Conservation (phyloP, 2,797 vertebrate species). For the Phalloptychus januarius region DNA sequence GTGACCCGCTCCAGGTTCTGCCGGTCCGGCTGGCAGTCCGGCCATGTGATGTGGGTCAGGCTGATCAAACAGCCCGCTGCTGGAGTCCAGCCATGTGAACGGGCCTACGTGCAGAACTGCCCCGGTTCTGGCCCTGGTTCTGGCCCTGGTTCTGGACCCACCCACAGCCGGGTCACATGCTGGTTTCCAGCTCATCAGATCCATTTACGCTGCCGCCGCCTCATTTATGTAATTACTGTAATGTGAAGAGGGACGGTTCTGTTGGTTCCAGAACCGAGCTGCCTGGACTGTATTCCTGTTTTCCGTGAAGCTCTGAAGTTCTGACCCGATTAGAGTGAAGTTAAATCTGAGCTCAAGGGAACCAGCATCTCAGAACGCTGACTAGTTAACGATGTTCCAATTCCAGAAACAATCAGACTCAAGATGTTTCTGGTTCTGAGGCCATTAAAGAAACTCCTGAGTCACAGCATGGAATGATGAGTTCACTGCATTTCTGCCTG, state of each 20-base stretch:
- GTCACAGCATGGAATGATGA: neutral
- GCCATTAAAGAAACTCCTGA: neutral
- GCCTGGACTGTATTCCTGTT: neutral
- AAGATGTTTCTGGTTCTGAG: neutral
- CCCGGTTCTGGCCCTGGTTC: neutral
- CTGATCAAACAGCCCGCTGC: conserved; percentile 39
- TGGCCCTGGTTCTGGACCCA: neutral
- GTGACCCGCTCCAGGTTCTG: conserved; percentile 15
- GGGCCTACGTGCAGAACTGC: conserved; percentile 63
- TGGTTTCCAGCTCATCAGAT: neutral
- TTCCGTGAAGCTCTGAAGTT: neutral
- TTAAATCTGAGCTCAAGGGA: neutral
- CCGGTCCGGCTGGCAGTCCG: too few relatives aligned
- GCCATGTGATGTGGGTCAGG: conserved; percentile 35
- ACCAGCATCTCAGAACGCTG: neutral
- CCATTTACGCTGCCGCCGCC: too few relatives aligned
- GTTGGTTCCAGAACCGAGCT: neutral
- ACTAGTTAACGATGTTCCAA: neutral
- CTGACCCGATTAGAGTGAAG: neutral
- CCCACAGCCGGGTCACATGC: conserved; percentile 1
- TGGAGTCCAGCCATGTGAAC: conserved; percentile 36
- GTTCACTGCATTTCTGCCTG: neutral
- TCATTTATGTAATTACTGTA: too few relatives aligned
- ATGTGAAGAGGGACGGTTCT: too few relatives aligned
- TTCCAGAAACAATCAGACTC: neutral